Conservation (phyloP, 1,140 invertebrate species). For the Drosophila melanogaster region DNA sequence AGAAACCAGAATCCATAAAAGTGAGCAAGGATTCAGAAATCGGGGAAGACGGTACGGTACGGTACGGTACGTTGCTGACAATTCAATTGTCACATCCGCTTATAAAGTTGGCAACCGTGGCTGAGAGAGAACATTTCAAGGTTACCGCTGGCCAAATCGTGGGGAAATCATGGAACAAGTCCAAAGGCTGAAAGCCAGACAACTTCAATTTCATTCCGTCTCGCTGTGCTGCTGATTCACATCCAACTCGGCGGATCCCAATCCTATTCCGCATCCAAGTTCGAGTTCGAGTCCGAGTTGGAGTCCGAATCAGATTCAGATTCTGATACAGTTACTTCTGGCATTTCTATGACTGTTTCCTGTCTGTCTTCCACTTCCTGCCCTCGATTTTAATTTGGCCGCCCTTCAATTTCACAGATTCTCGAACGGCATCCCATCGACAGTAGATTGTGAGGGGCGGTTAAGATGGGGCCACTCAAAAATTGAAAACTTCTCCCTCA, state of each 20-base stretch:
- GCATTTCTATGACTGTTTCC: slow-evolving; percentile 38
- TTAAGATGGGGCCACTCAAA: slow-evolving; percentile 56
- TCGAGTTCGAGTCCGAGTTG: background rate
- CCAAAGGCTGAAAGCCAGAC: slow-evolving; percentile 5
- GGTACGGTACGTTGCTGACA: slow-evolving; percentile 18
- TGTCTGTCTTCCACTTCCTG: slow-evolving; percentile 45
- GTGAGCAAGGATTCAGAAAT: slow-evolving; percentile 9
- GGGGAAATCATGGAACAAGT: background rate
- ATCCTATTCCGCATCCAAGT: background rate
- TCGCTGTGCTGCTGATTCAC: slow-evolving; percentile 15
- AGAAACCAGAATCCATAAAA: slow-evolving; percentile 5
- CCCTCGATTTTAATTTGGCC: slow-evolving; percentile 47
- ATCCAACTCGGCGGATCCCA: background rate
- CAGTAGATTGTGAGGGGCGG: slow-evolving; percentile 27
- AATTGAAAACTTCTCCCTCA: slow-evolving; percentile 38
- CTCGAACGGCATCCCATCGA: background rate
- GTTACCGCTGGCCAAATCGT: slow-evolving; percentile 29
- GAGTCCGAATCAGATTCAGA: background rate
- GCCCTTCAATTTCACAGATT: slow-evolving; percentile 40
- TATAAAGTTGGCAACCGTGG: slow-evolving; percentile 51
- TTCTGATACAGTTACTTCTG: slow-evolving; percentile 23
- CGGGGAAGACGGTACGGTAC: slow-evolving; percentile 1
- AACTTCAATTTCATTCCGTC: slow-evolving; percentile 35
- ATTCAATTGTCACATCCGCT: slow-evolving; percentile 60
- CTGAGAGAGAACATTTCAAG: slow-evolving; percentile 41